Evolutionary conservation across 2,888 invertebrate genomes (phyloP), one percentile per base, ranked within the genome.

Genomic region (Leptarthrus brevirostris): DNA sequence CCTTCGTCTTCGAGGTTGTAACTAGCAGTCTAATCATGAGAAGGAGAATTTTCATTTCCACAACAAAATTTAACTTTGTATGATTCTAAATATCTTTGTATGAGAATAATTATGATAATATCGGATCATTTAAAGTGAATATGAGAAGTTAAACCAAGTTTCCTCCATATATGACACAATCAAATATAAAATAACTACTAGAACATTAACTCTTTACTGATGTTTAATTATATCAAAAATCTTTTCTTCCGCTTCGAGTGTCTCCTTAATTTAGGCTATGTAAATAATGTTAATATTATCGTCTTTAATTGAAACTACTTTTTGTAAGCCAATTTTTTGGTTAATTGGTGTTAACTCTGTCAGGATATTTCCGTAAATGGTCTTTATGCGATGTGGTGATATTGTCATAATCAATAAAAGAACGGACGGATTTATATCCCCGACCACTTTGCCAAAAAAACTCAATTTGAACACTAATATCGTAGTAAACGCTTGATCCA

Each of bases 341-440:
- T 71, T 71, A 1, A 44, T 44, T 16, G 54, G 71, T 22, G 54
- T 34, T n/a, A 71, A 8, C 22, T 71, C 40, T 24, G n/a, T 36
- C 3, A 2, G 85, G 84, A 79, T 83, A 84, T 22, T 79, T 80
- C 0, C 81, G 80, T 66, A 85, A 84, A n/a, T 82, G 76, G 2
- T 80, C 73, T 0, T 84, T 79, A 53, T 79, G 78, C 1, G 80
- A 78, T 3, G 79, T 74, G 0, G 76, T 74, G 20, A 83, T 79
- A 34, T 83, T 83, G 0, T 85, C 85, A 74, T 82, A 84, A 70
- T 85, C 85, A n/a, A 84, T 76, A 53, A 85, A 3, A 80, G 72
- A 47, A 85, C 81, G 22, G 81, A 80, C 0, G 84, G 85, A 76
- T 81, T 76, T 0, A 83, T 83, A 80, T 85, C 84, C 14, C 83